These are phyloP conservation scores for Channa maculata DNA, from an alignment of 2,113 vertebrate species.

Conservation along the genomic window DNA sequence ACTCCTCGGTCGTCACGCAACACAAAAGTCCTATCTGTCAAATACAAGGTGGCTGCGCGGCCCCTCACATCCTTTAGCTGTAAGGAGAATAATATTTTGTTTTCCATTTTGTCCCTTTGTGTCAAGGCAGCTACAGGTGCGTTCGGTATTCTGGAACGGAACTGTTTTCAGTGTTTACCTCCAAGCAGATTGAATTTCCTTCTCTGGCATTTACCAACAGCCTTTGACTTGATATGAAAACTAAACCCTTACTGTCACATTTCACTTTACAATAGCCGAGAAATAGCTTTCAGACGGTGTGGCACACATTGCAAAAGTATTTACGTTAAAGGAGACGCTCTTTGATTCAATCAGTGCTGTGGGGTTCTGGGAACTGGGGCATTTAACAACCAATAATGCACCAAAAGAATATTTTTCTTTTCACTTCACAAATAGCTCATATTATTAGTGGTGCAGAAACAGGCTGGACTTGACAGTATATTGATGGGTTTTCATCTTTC, in stretches of 20 bases:
- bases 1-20: background rate
- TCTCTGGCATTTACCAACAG: slow-evolving; percentile 10
- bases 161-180: slow-evolving; percentile 5
- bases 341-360: slow-evolving; percentile 23
- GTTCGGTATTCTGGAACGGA: background rate
- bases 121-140: background rate
- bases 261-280: slow-evolving; percentile 43
- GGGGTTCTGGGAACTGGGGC: slow-evolving; percentile 3
- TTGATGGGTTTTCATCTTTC: background rate
- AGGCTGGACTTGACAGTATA: background rate
- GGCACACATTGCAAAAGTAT: background rate
- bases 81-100: slow-evolving; percentile 3
- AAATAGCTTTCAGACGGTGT: slow-evolving; percentile 1
- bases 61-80: background rate
- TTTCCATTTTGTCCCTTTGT: background rate
- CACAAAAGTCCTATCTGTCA: slow-evolving; percentile 20
- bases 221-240: slow-evolving; percentile 24
- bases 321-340: slow-evolving; percentile 7
- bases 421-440: background rate
- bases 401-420: background rate
- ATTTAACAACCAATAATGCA: background rate
- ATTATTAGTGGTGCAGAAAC: background rate
- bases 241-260: slow-evolving; percentile 45
- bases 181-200: slow-evolving; percentile 15
- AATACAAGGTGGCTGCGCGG: background rate